Conservation (phyloP, 2,888 invertebrate genomes). For the Enchytraeus crypticus region DNA sequence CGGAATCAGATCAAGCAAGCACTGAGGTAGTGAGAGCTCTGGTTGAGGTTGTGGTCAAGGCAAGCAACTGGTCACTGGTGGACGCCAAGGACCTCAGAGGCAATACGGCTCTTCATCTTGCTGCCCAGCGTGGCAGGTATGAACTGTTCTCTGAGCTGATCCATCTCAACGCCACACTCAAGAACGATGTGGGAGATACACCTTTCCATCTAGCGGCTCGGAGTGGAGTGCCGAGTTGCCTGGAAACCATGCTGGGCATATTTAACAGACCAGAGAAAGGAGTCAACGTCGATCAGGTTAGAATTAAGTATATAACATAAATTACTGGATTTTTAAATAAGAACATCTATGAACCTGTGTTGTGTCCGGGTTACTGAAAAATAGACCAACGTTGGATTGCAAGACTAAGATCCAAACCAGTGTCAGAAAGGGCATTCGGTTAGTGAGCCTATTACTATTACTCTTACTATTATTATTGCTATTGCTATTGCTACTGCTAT, state of each 20-base stretch:
- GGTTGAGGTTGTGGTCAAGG: slow-evolving; percentile 41
- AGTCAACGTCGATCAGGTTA: slow-evolving; percentile 22
- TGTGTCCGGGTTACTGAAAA: too few relatives aligned
- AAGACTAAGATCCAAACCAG: too few relatives aligned
- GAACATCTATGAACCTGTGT: too few relatives aligned
- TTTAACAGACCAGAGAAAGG: slow-evolving; percentile 25
- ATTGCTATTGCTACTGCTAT: too few relatives aligned
- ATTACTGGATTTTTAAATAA: too few relatives aligned
- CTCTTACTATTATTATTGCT: too few relatives aligned
- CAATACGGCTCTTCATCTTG: slow-evolving; percentile 42
- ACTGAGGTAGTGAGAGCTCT: slow-evolving; percentile 31
- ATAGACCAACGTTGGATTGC: too few relatives aligned
- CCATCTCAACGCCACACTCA: slow-evolving; percentile 13
- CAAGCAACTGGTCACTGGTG: slow-evolving; percentile 41
- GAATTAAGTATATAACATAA: too few relatives aligned
- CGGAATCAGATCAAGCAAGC: slow-evolving; percentile 29
- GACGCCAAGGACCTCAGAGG: slow-evolving; percentile 37
- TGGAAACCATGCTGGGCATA: slow-evolving; percentile 18
- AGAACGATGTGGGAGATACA: slow-evolving; percentile 21
- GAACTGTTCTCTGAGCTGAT: slow-evolving; percentile 18
- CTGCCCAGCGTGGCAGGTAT: slow-evolving; percentile 29
- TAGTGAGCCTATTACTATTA: too few relatives aligned
- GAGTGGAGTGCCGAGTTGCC: slow-evolving; percentile 4
- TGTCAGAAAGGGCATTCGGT: too few relatives aligned
- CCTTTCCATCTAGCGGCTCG: slow-evolving; percentile 26